Conservation (phyloP, 37 sponge, comb jelly and placozoan species). For the Tethya wilhelma region DNA sequence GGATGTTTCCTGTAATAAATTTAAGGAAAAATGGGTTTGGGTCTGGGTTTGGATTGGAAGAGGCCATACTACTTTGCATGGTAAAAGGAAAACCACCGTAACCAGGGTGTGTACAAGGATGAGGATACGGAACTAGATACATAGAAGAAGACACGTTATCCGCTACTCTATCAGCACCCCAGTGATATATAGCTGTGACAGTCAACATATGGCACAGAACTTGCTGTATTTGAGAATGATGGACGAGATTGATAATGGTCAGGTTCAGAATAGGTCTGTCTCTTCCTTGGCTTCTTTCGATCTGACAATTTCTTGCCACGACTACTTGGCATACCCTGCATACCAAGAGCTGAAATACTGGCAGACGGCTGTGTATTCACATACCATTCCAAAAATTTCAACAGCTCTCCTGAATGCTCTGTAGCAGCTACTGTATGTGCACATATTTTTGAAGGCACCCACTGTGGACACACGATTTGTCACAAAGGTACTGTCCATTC, state of each 20-base stretch:
- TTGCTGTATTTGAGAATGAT: neutral
- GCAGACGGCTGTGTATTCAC: neutral
- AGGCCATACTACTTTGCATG: no score
- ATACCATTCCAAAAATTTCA: constrained; percentile 25
- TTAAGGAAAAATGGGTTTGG: constrained; percentile 17
- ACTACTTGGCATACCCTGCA: constrained; percentile 25
- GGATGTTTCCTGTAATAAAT: constrained; percentile 23
- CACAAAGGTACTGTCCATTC: constrained; percentile 34
- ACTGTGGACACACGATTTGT: constrained; percentile 23
- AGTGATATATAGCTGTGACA: constrained; percentile 6
- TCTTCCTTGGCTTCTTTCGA: constrained; percentile 18
- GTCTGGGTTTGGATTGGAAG: neutral
- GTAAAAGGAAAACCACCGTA: constrained; percentile 1
- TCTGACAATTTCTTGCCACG: constrained; percentile 15
- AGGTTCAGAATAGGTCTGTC: neutral
- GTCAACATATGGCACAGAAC: no score
- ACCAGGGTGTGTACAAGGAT: neutral
- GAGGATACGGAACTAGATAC: neutral
- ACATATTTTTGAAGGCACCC: constrained; percentile 23
- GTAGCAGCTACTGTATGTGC: constrained; percentile 38
- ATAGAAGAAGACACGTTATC: constrained; percentile 5
- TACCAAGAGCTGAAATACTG: constrained; percentile 16
- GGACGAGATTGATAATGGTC: neutral
- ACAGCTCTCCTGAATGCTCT: constrained; percentile 1
- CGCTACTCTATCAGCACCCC: constrained; percentile 9